Base-by-base conservation (phyloP, 1,140 invertebrate species). In the Drosophila fuyamai region DNA sequence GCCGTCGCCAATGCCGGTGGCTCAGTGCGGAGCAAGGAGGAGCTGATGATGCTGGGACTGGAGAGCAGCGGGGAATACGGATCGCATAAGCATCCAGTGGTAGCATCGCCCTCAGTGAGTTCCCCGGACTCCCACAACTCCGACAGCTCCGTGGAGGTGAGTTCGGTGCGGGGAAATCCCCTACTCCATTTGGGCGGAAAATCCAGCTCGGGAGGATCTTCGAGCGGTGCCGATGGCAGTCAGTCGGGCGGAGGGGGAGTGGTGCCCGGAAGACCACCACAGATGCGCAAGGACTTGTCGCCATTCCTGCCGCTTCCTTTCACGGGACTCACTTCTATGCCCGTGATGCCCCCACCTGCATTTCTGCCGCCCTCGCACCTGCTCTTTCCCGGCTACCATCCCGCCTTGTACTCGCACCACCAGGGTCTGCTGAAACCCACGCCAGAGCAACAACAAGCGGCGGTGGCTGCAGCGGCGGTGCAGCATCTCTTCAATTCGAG, bases 111-210 rank as follows among this genome's bases (percentile, higher is more conserved):
- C 0, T 96, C 95, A 47, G 95, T 96, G 0, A 95, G 95, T 50
- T 96, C 96, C 0, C 96, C 96, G 0, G 96, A 96, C 61, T 96
- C 95, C 0, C 95, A 96, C 66, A 96, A 96, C 76, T 96, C 96
- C 50, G 96, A 96, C 65, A 96, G 95, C 8, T 95, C 95, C 0
- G 93, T 95, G 14, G 95, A 95, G 79, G 93, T 95, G 27, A 85
- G 73, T 56, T 93, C 93, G 18, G 94, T 95, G 48, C 92, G 94
- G 46, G 88, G 93, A 23, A 75, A 83, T 79, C 58, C 89, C 0
- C 48, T 91, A 35, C 47, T 92, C 9, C 86, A 92, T 18, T 36
- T 81, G 13, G 68, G 61, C 1, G 63, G 56, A 3, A 82, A 91
- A 57, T 51, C 56, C 14, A 46, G 32, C 6, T 48, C 59, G 2